These are phyloP conservation scores for Paraescarpia echinospica DNA, from an alignment of 1,140 invertebrate species.

Conservation along the genomic window DNA sequence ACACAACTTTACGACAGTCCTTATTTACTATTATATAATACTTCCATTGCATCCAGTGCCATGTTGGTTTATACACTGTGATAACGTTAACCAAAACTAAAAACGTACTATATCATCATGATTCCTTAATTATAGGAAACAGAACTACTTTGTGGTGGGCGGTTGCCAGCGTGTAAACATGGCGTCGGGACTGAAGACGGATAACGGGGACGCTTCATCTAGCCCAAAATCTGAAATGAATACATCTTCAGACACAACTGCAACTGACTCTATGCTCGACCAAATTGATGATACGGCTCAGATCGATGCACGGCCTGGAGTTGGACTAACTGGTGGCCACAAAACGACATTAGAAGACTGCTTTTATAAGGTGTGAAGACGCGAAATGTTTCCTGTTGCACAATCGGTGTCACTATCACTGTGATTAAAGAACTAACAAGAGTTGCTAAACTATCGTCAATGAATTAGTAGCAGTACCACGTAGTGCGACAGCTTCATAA, in stretches of 20 bases:
- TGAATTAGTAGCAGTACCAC: not conserved
- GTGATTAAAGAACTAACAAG: too few relatives aligned
- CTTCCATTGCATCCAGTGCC: not conserved
- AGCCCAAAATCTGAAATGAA: not conserved
- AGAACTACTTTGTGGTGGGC: slow-evolving; percentile 17
- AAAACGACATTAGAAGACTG: not conserved
- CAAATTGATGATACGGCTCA: not conserved
- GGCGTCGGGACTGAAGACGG: not conserved
- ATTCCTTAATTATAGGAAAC: not conserved
- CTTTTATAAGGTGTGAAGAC: not conserved
- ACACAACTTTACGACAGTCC: not conserved
- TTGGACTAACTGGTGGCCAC: not conserved
- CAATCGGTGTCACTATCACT: too few relatives aligned
- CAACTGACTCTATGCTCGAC: not conserved
- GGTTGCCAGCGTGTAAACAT: slow-evolving; percentile 3
- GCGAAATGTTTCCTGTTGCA: not conserved
- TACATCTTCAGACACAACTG: not conserved
- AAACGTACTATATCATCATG: not conserved
- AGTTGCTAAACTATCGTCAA: not conserved
- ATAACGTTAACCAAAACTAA: not conserved
- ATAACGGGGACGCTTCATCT: not conserved
- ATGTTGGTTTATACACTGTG: not conserved
- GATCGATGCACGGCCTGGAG: not conserved
- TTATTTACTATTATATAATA: not conserved
- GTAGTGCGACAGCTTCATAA: not conserved